Percentiles rank a stretch among this genome's conserved stretches.
These are phyloP conservation scores for Chloroceryle amazona DNA, from an alignment of 2,797 vertebrate species.

Conservation along the genomic window DNA sequence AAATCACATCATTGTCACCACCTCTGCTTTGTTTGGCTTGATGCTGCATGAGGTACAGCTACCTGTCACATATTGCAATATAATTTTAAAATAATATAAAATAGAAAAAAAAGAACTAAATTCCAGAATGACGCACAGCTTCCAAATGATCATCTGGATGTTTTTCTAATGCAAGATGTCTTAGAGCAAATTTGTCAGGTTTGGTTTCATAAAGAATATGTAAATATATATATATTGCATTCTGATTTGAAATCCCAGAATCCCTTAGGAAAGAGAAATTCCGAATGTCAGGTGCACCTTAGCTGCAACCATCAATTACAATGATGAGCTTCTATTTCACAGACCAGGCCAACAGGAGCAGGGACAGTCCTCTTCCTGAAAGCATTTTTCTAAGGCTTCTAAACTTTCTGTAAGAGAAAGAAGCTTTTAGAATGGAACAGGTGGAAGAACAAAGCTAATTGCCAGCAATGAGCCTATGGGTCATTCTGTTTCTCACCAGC, in stretches of 20 bases:
- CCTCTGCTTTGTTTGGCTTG: neutral
- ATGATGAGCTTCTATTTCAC: neutral
- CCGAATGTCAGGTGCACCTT: neutral
- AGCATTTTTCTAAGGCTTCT: neutral
- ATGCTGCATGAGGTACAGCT: neutral
- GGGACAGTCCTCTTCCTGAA: neutral
- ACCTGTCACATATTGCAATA: neutral
- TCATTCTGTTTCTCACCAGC: neutral
- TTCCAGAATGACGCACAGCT: neutral
- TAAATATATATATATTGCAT: neutral
- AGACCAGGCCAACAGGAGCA: neutral
- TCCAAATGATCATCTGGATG: neutral
- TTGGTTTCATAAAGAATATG: neutral
- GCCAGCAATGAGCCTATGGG: neutral
- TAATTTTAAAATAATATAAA: neutral
- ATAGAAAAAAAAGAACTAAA: neutral
- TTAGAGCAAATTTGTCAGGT: neutral
- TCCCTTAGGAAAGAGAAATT: neutral
- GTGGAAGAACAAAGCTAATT: neutral
- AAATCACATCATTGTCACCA: neutral
- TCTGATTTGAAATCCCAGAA: neutral
- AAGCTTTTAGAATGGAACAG: neutral
- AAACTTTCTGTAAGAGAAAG: neutral
- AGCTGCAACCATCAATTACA: neutral
- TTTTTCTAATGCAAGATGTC: neutral